These are phyloP conservation scores for Eremophila alpestris DNA, from an alignment of 2,797 vertebrate genomes.

Conservation along the genomic window DNA sequence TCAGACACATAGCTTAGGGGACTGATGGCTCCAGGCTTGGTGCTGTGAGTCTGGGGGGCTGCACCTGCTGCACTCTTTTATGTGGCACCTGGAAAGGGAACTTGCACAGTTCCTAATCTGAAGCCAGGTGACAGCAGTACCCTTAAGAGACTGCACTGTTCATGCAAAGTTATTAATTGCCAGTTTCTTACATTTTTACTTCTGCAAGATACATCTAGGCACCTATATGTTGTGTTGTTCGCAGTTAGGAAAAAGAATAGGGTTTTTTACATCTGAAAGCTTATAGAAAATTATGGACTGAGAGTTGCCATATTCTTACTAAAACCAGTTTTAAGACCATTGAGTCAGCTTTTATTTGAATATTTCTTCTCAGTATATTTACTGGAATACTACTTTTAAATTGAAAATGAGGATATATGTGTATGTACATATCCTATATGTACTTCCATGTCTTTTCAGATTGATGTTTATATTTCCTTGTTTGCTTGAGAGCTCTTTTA, in stretches of 20 bases:
- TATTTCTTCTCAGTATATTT: neutral
- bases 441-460: neutral
- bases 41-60: fast-evolving
- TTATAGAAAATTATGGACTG: neutral
- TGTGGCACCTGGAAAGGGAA: neutral
- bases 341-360: neutral
- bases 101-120: neutral
- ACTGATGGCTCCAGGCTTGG: neutral
- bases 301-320: neutral
- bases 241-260: neutral
- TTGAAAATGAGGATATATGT: neutral
- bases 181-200: neutral
- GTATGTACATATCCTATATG: neutral
- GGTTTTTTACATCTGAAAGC: neutral
- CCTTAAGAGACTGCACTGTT: neutral
- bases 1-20: neutral
- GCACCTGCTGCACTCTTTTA: neutral
- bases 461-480: neutral
- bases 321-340: neutral
- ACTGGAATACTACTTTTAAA: neutral
- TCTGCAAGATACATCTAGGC: neutral
- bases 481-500: neutral
- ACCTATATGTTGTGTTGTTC: neutral
- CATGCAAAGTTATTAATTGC: neutral
- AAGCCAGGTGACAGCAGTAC: neutral